These are phyloP conservation scores for Heterodera schachtii DNA, from an alignment of 1,140 invertebrate genomes.

Conservation along the genomic window DNA sequence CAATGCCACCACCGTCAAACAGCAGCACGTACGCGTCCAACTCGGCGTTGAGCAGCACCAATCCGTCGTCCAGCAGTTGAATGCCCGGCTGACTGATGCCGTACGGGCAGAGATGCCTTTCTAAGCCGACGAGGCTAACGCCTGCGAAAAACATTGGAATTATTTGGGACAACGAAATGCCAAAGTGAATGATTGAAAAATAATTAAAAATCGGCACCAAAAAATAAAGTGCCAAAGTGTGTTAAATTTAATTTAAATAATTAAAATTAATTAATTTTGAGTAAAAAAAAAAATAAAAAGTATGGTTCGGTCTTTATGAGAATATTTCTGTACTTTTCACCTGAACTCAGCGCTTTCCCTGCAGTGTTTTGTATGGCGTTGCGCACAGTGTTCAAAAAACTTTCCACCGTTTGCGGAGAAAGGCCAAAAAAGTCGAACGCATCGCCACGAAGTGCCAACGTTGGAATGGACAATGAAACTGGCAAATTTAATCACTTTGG, in stretches of 20 bases:
- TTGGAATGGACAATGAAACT: constrained; percentile 36
- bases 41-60: constrained; percentile 42
- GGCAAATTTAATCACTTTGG: too few species aligned
- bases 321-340: not conserved
- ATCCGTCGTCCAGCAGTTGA: constrained; percentile 38
- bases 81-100: constrained; percentile 39
- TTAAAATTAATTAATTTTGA: too few species aligned
- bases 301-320: too few species aligned
- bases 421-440: constrained; percentile 44
- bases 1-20: constrained; percentile 39
- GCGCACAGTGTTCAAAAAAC: constrained; percentile 45
- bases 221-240: too few species aligned
- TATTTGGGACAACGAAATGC: too few species aligned
- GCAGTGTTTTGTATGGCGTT: constrained; percentile 46
- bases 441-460: constrained; percentile 47
- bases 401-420: not conserved
- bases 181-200: too few species aligned
- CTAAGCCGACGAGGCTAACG: not conserved
- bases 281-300: too few species aligned
- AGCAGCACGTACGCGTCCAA: constrained; percentile 52
- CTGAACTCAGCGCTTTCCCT: constrained; percentile 29
- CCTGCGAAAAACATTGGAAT: not conserved
- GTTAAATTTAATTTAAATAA: too few species aligned
- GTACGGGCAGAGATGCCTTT: constrained; percentile 26
- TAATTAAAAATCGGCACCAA: too few species aligned